Evolutionary conservation across 1,140 invertebrate genomes (phyloP), one percentile per base, ranked within the genome.

Genomic region (Pogonomyrmex californicus): DNA sequence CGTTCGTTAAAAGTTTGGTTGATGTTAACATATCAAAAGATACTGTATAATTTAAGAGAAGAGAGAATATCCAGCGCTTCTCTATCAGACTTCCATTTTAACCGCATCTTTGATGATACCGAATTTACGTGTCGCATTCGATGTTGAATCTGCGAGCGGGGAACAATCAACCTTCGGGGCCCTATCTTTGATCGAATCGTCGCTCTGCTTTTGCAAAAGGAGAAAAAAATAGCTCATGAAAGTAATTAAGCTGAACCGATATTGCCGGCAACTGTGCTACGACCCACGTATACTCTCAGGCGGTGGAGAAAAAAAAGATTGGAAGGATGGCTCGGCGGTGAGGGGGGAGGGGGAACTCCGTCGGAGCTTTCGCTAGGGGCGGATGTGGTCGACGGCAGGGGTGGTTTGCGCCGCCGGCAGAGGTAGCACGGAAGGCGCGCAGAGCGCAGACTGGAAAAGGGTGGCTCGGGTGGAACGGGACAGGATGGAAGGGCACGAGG

Each of bases 181-280:
- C 47, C 54, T 41, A 49, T 56, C 54, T 33, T 33, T 47, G 33
- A 10, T 49, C 30, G 12, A 41, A 63, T 76, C 58, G 87, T 71
- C n/a, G 7, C 38, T 33, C 23, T 17, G 86, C n/a, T 49, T 30
- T 70, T 41, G 56, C 58, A 30, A 51, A 68, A 33, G 65, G 41
- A 12, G 33, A 85, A 87, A 87, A 85, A 88, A 85, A 88, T 71
- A 71, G 56, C 87, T 66, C 38, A 83, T 71, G 82, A 91, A 91
- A 91, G 90, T 91, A 91, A 91, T 91, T 90, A 91, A 81, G 78
- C 38, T 68, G 49, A 70, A 54, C 47, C 78, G 78, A 81, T 81
- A 81, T 81, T 81, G 78, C 78, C 65, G 78, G 78, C 78, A 71
- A 81, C 78, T 71, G 23, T 23, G 65, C 65, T 47, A 56, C 65